A percentile compares a stretch with the other conserved stretches of the same genome.
phyloP scores from a whole-genome alignment of 2,113 vertebrate genomes.

The Lethenteron camtschaticum region DNA sequence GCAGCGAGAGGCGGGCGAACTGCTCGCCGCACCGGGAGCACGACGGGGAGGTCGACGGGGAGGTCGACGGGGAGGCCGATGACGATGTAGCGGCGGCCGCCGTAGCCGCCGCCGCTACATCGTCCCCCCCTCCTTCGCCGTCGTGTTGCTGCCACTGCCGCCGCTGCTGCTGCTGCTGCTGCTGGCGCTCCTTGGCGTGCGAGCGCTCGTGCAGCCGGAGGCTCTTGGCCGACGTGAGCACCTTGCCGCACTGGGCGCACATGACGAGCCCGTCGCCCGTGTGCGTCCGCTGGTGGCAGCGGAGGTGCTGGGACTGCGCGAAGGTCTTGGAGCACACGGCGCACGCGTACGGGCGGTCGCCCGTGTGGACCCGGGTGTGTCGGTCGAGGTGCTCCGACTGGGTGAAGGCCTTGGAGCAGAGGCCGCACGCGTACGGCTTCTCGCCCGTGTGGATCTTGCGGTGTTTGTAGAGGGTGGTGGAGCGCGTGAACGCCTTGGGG shows the following conservation, averaged over 20 bases:
- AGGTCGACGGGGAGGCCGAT: too few relatives aligned
- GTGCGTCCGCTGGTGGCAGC: constrained; percentile 6
- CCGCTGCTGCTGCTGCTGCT: background rate
- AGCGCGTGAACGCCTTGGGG: constrained; percentile 8
- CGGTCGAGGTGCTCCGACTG: too few relatives aligned
- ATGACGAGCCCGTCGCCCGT: background rate
- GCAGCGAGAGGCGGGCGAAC: background rate
- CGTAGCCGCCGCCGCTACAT: background rate
- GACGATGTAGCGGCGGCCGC: too few relatives aligned
- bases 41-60: too few relatives aligned
- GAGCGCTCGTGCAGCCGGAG: background rate
- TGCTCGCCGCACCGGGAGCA: too few relatives aligned
- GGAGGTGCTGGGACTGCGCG: constrained; percentile 3
- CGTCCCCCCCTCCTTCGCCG: background rate
- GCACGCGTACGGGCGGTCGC: background rate
- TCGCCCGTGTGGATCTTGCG: constrained; percentile 2
- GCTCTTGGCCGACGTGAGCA: background rate
- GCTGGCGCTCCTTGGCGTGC: background rate
- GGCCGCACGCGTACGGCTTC: background rate
- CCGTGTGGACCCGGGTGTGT: background rate
- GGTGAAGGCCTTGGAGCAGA: background rate
- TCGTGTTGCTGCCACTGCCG: too few relatives aligned
- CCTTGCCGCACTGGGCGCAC: background rate
- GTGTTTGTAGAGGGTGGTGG: constrained; percentile 6
- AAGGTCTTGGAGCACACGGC: constrained; percentile 6